Evolutionary conservation across 2,113 vertebrate genomes (phyloP).

Genomic region (Stictonetta naevosa): DNA sequence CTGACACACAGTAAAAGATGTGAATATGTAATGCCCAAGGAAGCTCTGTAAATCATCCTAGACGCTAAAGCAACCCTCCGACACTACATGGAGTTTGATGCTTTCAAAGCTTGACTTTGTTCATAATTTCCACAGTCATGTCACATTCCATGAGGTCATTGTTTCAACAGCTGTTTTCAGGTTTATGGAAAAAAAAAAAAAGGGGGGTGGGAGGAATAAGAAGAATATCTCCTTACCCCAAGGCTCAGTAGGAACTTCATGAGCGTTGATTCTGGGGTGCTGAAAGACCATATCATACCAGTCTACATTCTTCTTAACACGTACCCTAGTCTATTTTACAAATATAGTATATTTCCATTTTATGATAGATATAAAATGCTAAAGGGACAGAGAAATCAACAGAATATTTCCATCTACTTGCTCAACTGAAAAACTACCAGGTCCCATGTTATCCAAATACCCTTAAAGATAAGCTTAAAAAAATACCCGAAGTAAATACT

Average conservation of each 20-base stretch:
- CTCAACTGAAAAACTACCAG: neutral
- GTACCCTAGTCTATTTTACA: conserved; percentile 8
- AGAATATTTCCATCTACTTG: neutral
- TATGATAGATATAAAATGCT: neutral
- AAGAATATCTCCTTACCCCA: conserved; percentile 26
- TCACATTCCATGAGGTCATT: conserved; percentile 75
- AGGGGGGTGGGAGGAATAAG: no score
- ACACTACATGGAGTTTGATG: conserved; percentile 21
- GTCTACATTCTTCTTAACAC: conserved; percentile 12
- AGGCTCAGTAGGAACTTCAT: conserved; percentile 10
- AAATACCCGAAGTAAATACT: neutral
- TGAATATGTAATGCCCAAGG: neutral
- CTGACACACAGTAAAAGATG: neutral
- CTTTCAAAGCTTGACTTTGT: conserved; percentile 64
- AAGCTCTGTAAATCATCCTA: conserved; percentile 46
- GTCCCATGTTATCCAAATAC: neutral
- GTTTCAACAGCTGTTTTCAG: conserved; percentile 81
- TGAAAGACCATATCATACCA: conserved; percentile 40
- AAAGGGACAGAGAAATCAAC: neutral
- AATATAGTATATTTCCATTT: neutral
- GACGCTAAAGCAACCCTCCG: neutral
- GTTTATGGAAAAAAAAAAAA: conserved; percentile 10
- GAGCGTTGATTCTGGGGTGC: conserved; percentile 55
- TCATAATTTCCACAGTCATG: conserved; percentile 71
- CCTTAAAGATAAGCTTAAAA: neutral